Evolutionary conservation across 2,113 vertebrate species (phyloP).

Genomic region (Ailuropoda melanoleuca): DNA sequence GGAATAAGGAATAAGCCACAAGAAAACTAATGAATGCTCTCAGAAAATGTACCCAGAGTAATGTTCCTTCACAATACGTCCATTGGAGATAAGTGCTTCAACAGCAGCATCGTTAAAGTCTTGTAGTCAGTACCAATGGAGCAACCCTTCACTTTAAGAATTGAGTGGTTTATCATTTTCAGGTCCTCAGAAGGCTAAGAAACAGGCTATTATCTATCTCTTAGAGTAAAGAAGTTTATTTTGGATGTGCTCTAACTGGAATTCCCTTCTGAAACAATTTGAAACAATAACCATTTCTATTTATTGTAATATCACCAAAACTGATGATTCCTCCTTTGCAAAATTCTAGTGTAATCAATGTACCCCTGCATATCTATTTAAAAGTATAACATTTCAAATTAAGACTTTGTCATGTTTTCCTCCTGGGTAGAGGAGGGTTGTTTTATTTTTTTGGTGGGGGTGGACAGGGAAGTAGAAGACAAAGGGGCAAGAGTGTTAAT

Average conservation of each 20-base stretch:
- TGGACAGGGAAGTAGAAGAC: not conserved
- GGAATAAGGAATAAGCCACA: not conserved
- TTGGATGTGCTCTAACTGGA: not conserved
- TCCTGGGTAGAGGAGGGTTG: not conserved
- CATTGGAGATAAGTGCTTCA: not conserved
- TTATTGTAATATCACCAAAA: not conserved
- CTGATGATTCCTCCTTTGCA: not conserved
- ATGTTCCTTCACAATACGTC: conserved; percentile 25
- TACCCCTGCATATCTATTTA: not conserved
- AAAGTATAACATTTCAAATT: not conserved
- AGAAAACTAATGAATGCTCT: conserved; percentile 14
- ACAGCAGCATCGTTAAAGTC: not conserved
- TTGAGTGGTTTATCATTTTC: not conserved
- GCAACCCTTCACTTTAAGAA: not conserved
- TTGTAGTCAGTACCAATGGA: not conserved
- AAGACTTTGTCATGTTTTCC: not conserved
- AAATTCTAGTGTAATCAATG: not conserved
- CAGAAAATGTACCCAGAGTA: not conserved
- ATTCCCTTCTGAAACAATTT: not conserved
- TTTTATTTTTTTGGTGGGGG: not conserved
- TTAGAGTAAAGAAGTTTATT: not conserved
- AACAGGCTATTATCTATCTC: not conserved
- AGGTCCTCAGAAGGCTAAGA: not conserved
- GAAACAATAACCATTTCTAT: not conserved
- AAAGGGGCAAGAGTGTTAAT: not conserved